Conservation (phyloP, 64 coral and sea anemone genomes). For the Dendronephthya gigantea region DNA sequence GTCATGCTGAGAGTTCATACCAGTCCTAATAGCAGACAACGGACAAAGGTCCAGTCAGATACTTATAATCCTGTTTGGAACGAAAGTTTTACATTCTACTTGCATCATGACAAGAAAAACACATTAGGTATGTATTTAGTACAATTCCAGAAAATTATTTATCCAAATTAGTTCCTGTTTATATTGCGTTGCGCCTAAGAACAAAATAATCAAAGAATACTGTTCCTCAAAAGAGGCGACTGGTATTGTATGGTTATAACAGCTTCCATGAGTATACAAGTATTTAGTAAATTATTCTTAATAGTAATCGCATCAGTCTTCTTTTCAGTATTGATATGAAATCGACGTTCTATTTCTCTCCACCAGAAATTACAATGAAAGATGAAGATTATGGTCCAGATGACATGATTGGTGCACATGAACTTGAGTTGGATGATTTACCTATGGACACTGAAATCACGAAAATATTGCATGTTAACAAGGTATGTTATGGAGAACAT, state of each 20-base stretch:
- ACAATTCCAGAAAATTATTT: too few species aligned
- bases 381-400: not conserved
- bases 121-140: slow-evolving; percentile 12
- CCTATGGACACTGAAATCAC: not conserved
- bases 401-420: not conserved
- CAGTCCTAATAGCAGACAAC: not conserved
- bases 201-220: too few species aligned
- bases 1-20: not conserved
- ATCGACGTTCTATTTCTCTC: too few species aligned
- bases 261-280: too few species aligned
- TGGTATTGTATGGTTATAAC: too few species aligned
- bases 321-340: too few species aligned
- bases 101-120: slow-evolving; percentile 7
- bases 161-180: too few species aligned
- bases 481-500: not conserved
- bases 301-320: too few species aligned
- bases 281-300: too few species aligned
- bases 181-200: too few species aligned
- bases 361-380: not conserved
- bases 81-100: not conserved
- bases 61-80: not conserved
- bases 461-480: not conserved
- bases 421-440: not conserved
- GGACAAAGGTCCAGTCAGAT: not conserved
- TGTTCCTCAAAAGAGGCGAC: too few species aligned